Percentiles rank a stretch among this genome's conserved stretches.
Evolutionary conservation across 1,140 invertebrate species (phyloP).

Genomic region (Heliothis subflexa): DNA sequence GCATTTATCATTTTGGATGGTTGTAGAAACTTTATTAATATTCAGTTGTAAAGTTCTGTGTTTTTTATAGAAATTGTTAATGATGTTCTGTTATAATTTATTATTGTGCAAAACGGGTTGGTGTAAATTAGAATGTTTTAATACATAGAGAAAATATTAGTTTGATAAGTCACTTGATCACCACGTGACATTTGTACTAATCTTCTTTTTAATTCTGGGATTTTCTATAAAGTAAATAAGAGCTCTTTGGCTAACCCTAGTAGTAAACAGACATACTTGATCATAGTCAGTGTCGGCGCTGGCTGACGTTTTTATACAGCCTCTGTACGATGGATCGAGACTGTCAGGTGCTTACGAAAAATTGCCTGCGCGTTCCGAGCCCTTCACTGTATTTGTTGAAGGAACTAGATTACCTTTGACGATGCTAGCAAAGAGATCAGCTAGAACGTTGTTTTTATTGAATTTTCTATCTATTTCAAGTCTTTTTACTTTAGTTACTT

Average conservation of each 20-base stretch:
- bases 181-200: too few species aligned
- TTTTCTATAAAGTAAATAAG: background rate
- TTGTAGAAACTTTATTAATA: constrained; percentile 40
- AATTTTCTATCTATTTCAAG: background rate
- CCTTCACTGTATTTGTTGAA: constrained; percentile 32
- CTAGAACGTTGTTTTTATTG: constrained; percentile 9
- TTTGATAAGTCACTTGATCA: too few species aligned
- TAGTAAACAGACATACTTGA: constrained; percentile 60
- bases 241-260: constrained; percentile 57
- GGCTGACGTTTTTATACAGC: constrained; percentile 70
- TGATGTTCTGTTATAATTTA: constrained; percentile 29
- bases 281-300: constrained; percentile 68
- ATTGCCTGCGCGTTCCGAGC: constrained; percentile 57
- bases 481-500: background rate
- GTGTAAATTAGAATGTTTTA: constrained; percentile 16
- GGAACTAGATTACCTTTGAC: constrained; percentile 8
- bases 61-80: constrained; percentile 31
- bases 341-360: constrained; percentile 68
- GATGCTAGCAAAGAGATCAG: background rate
- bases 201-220: too few species aligned
- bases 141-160: background rate
- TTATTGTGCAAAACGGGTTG: constrained; percentile 9
- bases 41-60: constrained; percentile 31
- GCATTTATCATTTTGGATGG: constrained; percentile 26
- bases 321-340: constrained; percentile 63